Base-by-base conservation (phyloP, 2,888 invertebrate species). In the Aporophyla lueneburgensis region DNA sequence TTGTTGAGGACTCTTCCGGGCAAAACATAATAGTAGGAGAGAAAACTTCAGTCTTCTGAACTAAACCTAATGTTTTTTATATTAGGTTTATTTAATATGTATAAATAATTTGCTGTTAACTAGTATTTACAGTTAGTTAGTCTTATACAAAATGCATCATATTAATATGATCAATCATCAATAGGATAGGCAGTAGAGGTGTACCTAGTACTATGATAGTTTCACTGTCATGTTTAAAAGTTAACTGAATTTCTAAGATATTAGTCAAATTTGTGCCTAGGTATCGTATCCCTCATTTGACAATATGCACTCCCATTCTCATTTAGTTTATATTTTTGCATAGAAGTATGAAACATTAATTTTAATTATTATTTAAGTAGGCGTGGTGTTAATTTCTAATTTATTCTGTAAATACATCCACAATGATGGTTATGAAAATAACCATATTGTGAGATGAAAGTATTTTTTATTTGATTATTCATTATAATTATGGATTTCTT, bases 401-500 rank as follows among this genome's bases (percentile, higher is more conserved):
- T 49, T 33, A 46, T 67, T 33, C 19, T 67, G 16, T 67, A 65
- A 46, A 70, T 46, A 66, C 33, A 49, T 49, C 19, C 5, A 40
- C 12, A n/a, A 16, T 2, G 5, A 21, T 21, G 14, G 19, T 40
- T 19, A 24, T 12, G 21, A 33, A 33, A 33, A 33, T 33, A 33
- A 33, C 6, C 16, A 3, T 69, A 21, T 27, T 51, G 21, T 53
- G 10, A 21, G 21, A 43, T 27, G 19, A 27, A 9, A 9, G 27
- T 43, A 43, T 43, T 27, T 53, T 33, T 72, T 19, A 14, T 46
- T 56, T 43, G 14, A 24, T 24, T 51, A 53, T 71, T 40, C 19
- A n/a, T 27, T 46, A n/a, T 53, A 70, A 71, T 53, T 72, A 72
- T 33, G n/a, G 14, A 72, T 24, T 56, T 56, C 0, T 14, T 19